Evolutionary conservation across 2,888 invertebrate species (phyloP).

Genomic region (Volucella bombylans): DNA sequence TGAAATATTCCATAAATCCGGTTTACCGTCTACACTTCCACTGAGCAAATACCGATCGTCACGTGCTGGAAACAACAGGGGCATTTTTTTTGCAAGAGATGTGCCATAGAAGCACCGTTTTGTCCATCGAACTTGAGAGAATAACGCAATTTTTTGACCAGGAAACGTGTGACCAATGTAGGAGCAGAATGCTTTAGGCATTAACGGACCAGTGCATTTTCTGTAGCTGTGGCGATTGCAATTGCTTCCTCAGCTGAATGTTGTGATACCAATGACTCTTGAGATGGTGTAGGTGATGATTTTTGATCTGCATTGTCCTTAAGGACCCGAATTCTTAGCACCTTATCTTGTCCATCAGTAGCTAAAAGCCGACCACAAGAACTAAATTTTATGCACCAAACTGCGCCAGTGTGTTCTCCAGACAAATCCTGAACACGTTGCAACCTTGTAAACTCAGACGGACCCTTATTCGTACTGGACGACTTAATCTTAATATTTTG

Average conservation of each 20-base stretch:
- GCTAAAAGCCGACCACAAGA: conserved; percentile 96
- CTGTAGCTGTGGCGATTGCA: conserved; percentile 84
- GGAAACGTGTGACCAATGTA: conserved; percentile 97
- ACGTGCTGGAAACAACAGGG: conserved; percentile 97
- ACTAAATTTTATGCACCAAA: conserved; percentile 99
- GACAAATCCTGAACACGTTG: conserved; percentile 94
- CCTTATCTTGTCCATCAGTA: conserved; percentile 97
- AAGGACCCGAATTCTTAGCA: conserved; percentile 97
- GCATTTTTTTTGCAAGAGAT: conserved; percentile 97
- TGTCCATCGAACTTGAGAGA: conserved; percentile 98
- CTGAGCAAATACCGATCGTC: conserved; percentile 96
- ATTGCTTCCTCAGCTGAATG: conserved; percentile 86
- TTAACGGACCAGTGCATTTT: conserved; percentile 88
- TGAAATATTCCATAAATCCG: conserved; percentile 99
- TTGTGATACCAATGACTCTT: conserved; percentile 93
- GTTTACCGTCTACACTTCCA: conserved; percentile 98
- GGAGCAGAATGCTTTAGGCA: conserved; percentile 94
- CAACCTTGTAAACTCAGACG: conserved; percentile 96
- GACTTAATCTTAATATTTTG: conserved; percentile 95
- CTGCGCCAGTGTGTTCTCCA: conserved; percentile 94
- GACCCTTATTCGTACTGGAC: conserved; percentile 97
- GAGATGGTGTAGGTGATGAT: conserved; percentile 95
- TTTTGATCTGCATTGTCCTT: conserved; percentile 93
- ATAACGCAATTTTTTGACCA: conserved; percentile 99
- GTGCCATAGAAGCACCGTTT: conserved; percentile 98